These are phyloP conservation scores for Nycticebus coucang DNA, from an alignment of 2,113 vertebrate genomes.

Conservation along the genomic window DNA sequence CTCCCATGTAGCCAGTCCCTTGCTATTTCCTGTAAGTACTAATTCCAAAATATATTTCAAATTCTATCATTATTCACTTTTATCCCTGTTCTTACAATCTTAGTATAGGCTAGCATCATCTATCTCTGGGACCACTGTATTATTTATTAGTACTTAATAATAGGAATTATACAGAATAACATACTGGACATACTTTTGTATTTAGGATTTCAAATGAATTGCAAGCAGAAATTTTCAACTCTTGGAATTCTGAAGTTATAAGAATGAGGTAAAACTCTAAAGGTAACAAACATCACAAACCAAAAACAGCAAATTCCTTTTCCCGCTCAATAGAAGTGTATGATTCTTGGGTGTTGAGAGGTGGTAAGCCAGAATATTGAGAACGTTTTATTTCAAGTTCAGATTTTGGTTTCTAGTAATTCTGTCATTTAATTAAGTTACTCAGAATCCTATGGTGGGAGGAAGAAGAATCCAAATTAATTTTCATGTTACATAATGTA, in stretches of 20 bases:
- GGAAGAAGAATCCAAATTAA: slow-evolving; percentile 12
- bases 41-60: slow-evolving; percentile 32
- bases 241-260: slow-evolving; percentile 8
- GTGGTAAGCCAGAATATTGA: neutral
- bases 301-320: slow-evolving; percentile 9
- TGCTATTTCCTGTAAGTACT: neutral
- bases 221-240: slow-evolving; percentile 39
- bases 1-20: neutral
- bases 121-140: neutral
- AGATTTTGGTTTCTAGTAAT: slow-evolving; percentile 24
- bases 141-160: slow-evolving; percentile 28
- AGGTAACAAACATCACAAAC: neutral
- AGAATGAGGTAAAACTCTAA: slow-evolving; percentile 7
- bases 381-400: slow-evolving; percentile 22
- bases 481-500: slow-evolving; percentile 21
- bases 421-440: slow-evolving; percentile 38
- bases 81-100: neutral
- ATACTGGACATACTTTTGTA: neutral
- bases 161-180: slow-evolving; percentile 4
- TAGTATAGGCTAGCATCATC: neutral
- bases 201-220: slow-evolving; percentile 53
- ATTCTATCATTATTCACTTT: neutral
- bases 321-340: neutral
- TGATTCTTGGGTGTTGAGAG: neutral
- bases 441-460: slow-evolving; percentile 1